These are phyloP conservation scores for Spisula solida DNA, from an alignment of 2,888 invertebrate species.

Conservation along the genomic window DNA sequence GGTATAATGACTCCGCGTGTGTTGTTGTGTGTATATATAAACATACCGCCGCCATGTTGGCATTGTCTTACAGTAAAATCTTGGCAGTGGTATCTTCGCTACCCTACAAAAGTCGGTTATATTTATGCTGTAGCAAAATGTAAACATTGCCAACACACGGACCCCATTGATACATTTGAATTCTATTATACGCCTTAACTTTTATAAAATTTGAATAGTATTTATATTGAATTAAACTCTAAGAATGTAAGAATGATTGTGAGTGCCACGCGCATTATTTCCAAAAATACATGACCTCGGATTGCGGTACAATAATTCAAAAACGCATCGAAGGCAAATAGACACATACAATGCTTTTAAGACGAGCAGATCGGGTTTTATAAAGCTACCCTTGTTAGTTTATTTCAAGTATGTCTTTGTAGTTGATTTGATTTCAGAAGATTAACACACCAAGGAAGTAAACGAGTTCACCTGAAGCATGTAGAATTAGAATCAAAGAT, in stretches of 20 bases:
- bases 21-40: conserved; percentile 44
- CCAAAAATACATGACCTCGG: conserved; percentile 61
- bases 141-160: not conserved
- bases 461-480: conserved; percentile 16
- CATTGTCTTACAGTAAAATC: conserved; percentile 42
- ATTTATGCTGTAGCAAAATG: conserved; percentile 8
- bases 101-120: not conserved
- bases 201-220: not conserved
- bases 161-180: not conserved
- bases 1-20: not conserved
- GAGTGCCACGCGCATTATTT: conserved; percentile 46
- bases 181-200: not conserved
- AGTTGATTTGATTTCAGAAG: not conserved
- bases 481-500: conserved; percentile 57
- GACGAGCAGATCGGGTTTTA: not conserved
- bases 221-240: conserved; percentile 26
- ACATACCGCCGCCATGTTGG: conserved; percentile 63
- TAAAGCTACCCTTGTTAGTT: not conserved
- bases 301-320: not conserved
- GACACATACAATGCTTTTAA: not conserved
- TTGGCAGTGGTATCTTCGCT: not conserved
- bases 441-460: not conserved
- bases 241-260: conserved; percentile 8
- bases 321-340: not conserved
- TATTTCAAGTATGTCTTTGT: not conserved